These are phyloP conservation scores for Menura novaehollandiae DNA, from an alignment of 2,113 vertebrate species.

Conservation along the genomic window DNA sequence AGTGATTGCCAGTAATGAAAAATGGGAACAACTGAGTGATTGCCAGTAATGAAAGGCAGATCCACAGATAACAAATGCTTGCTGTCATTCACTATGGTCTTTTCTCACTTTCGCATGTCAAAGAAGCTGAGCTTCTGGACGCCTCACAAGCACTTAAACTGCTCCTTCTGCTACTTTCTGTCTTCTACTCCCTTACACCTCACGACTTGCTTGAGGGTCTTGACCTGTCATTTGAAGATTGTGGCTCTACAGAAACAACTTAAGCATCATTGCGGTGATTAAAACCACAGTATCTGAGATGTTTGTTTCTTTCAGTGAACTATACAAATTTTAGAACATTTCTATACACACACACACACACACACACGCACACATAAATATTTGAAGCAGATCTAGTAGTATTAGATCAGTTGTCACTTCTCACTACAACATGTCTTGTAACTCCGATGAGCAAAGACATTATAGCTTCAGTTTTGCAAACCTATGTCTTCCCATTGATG, in stretches of 20 bases:
- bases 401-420: background rate
- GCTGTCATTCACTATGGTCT: background rate
- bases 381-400: background rate
- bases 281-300: background rate
- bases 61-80: background rate
- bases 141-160: background rate
- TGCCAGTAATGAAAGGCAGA: background rate
- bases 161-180: background rate
- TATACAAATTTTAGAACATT: background rate
- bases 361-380: rapidly evolving
- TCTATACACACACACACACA: background rate
- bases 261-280: background rate
- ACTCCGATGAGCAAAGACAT: background rate
- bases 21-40: background rate
- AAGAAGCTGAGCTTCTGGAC: background rate
- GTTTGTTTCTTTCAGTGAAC: background rate
- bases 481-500: background rate
- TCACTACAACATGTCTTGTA: background rate
- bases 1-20: background rate
- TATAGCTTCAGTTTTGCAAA: background rate
- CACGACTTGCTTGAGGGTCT: background rate
- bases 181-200: background rate
- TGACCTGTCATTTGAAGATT: background rate
- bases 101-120: background rate
- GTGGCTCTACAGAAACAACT: background rate